Conservation (phyloP, 2,888 invertebrate species). For the Mythimna impura region DNA sequence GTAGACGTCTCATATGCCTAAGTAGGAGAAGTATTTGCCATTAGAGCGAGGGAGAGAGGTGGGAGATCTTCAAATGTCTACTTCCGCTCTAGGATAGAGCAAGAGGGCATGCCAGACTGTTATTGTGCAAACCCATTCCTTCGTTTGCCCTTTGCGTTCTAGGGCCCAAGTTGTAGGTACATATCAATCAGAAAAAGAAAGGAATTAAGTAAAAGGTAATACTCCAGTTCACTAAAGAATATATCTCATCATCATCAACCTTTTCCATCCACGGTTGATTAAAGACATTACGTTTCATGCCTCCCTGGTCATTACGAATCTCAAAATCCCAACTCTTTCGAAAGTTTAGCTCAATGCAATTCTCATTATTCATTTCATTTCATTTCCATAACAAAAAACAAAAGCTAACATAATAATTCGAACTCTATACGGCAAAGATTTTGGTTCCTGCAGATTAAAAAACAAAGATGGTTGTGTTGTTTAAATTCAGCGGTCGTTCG, state of each 20-base stretch:
- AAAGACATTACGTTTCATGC: neutral
- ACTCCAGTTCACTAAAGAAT: too few species aligned
- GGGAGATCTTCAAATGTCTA: too few species aligned
- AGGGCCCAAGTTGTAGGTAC: too few species aligned
- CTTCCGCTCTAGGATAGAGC: too few species aligned
- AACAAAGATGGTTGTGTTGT: conserved; percentile 57
- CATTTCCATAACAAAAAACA: neutral
- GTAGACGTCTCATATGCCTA: too few species aligned
- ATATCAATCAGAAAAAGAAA: too few species aligned
- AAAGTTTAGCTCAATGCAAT: neutral
- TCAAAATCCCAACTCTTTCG: neutral
- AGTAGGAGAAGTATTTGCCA: too few species aligned
- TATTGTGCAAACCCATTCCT: too few species aligned
- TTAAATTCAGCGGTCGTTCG: conserved; percentile 70
- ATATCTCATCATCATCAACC: neutral
- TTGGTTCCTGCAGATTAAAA: conserved; percentile 34
- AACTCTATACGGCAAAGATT: conserved; percentile 17
- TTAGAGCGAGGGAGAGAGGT: too few species aligned
- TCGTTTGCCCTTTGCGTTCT: too few species aligned
- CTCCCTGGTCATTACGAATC: neutral
- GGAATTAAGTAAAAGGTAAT: neutral
- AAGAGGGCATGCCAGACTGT: too few species aligned
- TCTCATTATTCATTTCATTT: neutral
- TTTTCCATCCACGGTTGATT: neutral
- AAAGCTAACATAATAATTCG: neutral